Percentiles rank a stretch among this genome's conserved stretches.
These are phyloP conservation scores for Sporophila hypoxantha DNA, from an alignment of 2,113 vertebrate genomes.

Conservation along the genomic window DNA sequence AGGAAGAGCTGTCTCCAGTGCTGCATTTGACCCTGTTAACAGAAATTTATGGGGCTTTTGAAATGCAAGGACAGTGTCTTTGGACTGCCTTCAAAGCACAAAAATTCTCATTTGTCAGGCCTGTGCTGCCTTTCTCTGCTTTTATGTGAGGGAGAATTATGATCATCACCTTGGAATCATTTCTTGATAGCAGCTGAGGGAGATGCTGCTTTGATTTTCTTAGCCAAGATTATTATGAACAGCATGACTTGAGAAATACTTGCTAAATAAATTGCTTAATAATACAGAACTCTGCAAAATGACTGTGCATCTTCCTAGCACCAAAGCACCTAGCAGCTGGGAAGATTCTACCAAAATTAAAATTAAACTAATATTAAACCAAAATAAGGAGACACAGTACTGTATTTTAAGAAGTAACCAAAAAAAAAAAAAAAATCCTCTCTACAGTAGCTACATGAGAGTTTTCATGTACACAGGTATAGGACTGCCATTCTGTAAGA, in stretches of 20 bases:
- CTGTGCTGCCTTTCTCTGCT: not conserved
- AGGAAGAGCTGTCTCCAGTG: not conserved
- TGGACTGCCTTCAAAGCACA: slow-evolving; percentile 7
- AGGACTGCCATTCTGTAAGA: not conserved
- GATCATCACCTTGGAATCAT: slow-evolving; percentile 13
- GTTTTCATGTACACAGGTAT: not conserved
- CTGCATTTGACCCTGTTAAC: not conserved
- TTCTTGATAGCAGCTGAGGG: not conserved
- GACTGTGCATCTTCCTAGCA: not conserved
- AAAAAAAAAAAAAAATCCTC: not conserved
- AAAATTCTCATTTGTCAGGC: not conserved
- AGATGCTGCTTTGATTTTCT: not conserved
- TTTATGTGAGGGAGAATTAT: slow-evolving; percentile 13
- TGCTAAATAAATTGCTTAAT: not conserved
- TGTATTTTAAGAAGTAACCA: not conserved
- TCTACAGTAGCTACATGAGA: not conserved
- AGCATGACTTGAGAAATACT: not conserved
- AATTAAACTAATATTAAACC: not conserved
- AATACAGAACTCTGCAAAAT: not conserved
- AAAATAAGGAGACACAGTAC: not conserved
- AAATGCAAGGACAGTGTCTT: not conserved
- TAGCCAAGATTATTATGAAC: not conserved
- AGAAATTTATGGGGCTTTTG: slow-evolving; percentile 14
- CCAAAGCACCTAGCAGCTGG: not conserved
- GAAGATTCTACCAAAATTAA: not conserved